phyloP scores from a whole-genome alignment of 2,113 vertebrate genomes.

The Brachirus orientalis region DNA sequence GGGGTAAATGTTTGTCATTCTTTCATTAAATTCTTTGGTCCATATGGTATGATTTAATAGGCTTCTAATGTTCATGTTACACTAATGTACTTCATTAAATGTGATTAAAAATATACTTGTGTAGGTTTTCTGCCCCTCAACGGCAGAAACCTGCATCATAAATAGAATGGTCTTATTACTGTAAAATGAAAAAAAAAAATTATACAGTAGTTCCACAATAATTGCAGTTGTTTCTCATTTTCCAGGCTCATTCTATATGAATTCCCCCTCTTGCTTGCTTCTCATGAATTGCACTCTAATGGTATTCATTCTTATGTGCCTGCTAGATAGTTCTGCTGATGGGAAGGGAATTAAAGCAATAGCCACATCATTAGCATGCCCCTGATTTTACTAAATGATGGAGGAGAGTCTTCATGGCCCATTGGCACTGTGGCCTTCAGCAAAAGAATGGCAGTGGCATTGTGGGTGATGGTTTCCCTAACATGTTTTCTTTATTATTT shows the following conservation, averaged over 20 bases:
- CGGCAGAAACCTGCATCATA: too few species aligned
- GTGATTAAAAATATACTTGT: too few species aligned
- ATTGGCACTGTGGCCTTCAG: slow-evolving; percentile 27
- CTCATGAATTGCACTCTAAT: slow-evolving; percentile 39
- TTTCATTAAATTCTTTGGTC: too few species aligned
- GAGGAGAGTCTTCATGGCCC: slow-evolving; percentile 47
- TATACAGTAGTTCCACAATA: neutral
- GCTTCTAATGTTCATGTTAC: too few species aligned
- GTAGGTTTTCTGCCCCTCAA: too few species aligned
- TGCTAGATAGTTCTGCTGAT: slow-evolving; percentile 36
- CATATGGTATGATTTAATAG: too few species aligned
- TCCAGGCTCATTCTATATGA: slow-evolving; percentile 8
- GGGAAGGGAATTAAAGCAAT: slow-evolving; percentile 52
- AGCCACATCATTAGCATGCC: slow-evolving; percentile 49
- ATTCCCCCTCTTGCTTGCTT: slow-evolving; percentile 14
- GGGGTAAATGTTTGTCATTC: too few species aligned
- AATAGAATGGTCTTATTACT: too few species aligned
- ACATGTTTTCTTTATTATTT: slow-evolving; percentile 39
- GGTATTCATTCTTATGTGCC: slow-evolving; percentile 26
- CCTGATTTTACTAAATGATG: slow-evolving; percentile 24
- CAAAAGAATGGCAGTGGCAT: slow-evolving; percentile 6
- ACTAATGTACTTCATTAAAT: too few species aligned
- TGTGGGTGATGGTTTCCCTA: slow-evolving; percentile 39
- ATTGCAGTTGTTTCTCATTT: neutral
- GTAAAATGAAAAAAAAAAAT: neutral